phyloP scores from a whole-genome alignment of 2,113 vertebrate species.

The Syrrhaptes paradoxus region DNA sequence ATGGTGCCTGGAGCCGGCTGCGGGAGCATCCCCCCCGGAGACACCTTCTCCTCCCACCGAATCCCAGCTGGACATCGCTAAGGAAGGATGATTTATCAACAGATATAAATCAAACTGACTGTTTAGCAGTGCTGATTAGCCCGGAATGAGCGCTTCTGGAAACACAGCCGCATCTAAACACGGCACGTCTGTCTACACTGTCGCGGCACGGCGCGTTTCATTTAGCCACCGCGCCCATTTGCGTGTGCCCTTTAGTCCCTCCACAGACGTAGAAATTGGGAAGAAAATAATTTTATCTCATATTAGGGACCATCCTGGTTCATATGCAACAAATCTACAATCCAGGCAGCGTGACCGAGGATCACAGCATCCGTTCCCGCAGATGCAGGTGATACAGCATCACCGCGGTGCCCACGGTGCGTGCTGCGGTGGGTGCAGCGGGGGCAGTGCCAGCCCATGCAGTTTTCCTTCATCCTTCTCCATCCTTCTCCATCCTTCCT shows the following conservation, averaged over 20 bases:
- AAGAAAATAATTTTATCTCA: neutral
- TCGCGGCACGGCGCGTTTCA: rapidly evolving
- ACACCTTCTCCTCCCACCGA: neutral
- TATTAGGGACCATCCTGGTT: neutral
- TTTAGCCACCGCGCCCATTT: neutral
- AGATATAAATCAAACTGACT: neutral
- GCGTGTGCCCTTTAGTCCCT: neutral
- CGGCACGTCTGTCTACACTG: neutral
- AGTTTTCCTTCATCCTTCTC: neutral
- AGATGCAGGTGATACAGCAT: rapidly evolving
- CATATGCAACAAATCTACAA: neutral
- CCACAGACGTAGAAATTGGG: neutral
- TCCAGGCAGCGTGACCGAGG: neutral
- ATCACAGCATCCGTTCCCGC: rapidly evolving
- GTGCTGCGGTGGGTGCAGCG: rapidly evolving
- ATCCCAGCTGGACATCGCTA: neutral
- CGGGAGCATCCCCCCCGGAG: rapidly evolving
- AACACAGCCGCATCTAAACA: neutral
- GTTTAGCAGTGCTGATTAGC: neutral
- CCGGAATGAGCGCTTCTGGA: neutral
- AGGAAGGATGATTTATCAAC: neutral
- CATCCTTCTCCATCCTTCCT: neutral
- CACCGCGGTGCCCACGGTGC: rapidly evolving
- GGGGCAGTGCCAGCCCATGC: rapidly evolving
- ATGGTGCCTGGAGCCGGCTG: neutral